phyloP scores from a whole-genome alignment of 2,888 invertebrate species.

The Nasonovia ribisnigri region DNA sequence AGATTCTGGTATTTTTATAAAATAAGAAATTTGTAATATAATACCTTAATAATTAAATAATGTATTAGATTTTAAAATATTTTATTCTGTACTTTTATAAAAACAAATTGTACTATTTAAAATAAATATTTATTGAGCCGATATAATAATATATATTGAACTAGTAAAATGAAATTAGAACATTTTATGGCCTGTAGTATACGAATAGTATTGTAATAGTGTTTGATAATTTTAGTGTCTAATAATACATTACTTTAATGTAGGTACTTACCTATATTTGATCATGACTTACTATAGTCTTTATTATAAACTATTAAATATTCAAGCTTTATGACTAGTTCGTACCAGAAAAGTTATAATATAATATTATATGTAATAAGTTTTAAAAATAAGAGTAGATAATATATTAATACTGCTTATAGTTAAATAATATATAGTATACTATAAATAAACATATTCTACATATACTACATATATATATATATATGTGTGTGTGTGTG shows the following conservation, averaged over 20 bases:
- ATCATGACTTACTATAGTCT: neutral
- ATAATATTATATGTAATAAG: neutral
- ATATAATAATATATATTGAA: neutral
- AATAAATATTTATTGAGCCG: no score
- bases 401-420: neutral
- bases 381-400: neutral
- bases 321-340: neutral
- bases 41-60: no score
- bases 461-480: no score
- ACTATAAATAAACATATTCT: neutral
- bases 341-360: neutral
- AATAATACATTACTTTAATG: neutral
- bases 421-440: neutral
- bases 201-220: neutral
- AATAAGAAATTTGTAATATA: no score
- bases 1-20: no score
- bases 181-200: neutral
- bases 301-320: neutral
- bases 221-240: neutral
- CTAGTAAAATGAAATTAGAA: no score
- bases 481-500: no score
- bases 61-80: no score
- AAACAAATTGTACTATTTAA: no score
- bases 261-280: neutral
- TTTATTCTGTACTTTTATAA: no score